A percentile compares a stretch with the other conserved stretches of the same genome.
phyloP scores from a whole-genome alignment of 2,888 invertebrate species.

The Biston stratarius region DNA sequence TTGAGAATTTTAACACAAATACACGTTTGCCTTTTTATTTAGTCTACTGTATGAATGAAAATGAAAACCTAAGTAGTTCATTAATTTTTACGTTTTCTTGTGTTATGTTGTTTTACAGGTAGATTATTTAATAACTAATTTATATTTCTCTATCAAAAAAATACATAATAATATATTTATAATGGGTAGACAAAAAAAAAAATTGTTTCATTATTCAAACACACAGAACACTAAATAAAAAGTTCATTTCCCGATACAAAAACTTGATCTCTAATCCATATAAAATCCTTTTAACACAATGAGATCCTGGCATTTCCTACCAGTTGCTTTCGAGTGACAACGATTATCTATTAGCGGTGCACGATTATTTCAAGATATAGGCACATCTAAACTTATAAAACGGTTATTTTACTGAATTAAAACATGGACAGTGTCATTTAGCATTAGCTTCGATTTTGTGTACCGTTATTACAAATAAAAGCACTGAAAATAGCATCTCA shows the following conservation, averaged over 20 bases:
- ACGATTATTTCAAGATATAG: conserved; percentile 12
- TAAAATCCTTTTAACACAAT: conserved; percentile 25
- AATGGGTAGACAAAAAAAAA: too few species aligned
- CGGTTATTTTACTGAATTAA: conserved; percentile 10
- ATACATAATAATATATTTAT: too few species aligned
- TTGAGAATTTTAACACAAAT: conserved; percentile 20
- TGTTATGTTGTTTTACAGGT: background rate
- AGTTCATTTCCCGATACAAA: conserved; percentile 4
- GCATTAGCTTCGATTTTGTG: background rate
- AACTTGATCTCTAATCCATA: conserved; percentile 20
- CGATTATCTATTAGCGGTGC: conserved; percentile 1
- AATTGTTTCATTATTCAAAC: background rate
- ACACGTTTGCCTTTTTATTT: background rate
- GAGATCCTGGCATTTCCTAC: conserved; percentile 32
- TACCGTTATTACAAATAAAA: background rate
- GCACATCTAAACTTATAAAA: conserved; percentile 16
- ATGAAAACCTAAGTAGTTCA: too few species aligned
- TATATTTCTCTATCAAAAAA: too few species aligned
- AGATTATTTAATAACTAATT: too few species aligned
- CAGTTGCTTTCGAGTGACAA: conserved; percentile 24
- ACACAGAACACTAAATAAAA: conserved; percentile 19
- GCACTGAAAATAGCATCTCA: background rate
- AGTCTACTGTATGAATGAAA: conserved; percentile 9
- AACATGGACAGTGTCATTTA: conserved; percentile 10
- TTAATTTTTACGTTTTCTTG: too few species aligned